phyloP scores from a whole-genome alignment of 1,140 invertebrate genomes.

The Grapholita molesta region DNA sequence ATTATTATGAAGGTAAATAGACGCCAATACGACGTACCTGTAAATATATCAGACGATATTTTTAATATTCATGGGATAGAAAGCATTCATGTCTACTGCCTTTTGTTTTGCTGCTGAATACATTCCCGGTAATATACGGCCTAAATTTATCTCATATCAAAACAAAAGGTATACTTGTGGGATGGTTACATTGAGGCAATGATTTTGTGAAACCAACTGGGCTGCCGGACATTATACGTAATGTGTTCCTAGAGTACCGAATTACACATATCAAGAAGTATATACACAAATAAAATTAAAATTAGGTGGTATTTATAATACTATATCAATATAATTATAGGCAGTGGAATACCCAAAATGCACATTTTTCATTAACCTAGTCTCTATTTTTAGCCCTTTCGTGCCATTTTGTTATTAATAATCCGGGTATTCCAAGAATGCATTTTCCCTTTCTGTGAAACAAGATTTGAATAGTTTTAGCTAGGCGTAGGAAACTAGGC shows the following conservation, averaged over 20 bases:
- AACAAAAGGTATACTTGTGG: not conserved
- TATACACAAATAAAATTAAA: too few species aligned
- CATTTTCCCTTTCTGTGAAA: not conserved
- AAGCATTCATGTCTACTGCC: not conserved
- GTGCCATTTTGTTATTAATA: too few species aligned
- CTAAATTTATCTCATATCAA: not conserved
- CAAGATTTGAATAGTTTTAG: not conserved
- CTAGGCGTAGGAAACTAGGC: not conserved
- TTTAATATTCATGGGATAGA: not conserved
- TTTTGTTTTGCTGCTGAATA: slow-evolving; percentile 14
- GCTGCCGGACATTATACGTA: not conserved
- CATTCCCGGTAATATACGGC: not conserved
- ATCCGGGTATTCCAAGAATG: too few species aligned
- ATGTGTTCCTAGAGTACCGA: too few species aligned
- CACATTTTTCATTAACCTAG: too few species aligned
- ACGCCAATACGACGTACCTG: too few species aligned
- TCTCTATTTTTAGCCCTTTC: too few species aligned
- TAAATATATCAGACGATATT: not conserved
- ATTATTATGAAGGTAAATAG: too few species aligned
- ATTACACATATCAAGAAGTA: too few species aligned
- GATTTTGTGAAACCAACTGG: not conserved
- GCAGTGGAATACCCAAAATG: too few species aligned
- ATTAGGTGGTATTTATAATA: too few species aligned
- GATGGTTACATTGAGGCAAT: not conserved
- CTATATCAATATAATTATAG: too few species aligned